Evolutionary conservation across 2,888 invertebrate species (phyloP), one percentile per base, ranked within the genome.

Genomic region (Camponotus fellah): DNA sequence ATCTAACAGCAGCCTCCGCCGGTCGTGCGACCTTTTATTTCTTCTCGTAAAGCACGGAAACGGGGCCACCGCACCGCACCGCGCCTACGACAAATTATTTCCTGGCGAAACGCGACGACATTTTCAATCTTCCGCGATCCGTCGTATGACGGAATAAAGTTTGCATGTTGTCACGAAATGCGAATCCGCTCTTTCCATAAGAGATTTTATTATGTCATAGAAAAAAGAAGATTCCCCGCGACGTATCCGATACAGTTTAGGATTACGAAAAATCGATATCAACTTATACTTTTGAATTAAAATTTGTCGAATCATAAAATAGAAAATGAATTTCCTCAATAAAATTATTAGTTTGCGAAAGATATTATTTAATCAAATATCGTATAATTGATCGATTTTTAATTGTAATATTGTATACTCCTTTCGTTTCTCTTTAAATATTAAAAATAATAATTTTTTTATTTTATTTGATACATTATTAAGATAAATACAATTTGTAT

Each of bases 101-200:
- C 72, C 46, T 71, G 71, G 60, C 60, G 79, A 71, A 79, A 79
- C 72, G 60, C 79, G 60, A 79, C 60, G 71, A 79, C 71, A 71
- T 79, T 79, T 79, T 60, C 72, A 79, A 79, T 79, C 53, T 34
- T 53, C 46, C 71, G 71, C 79, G 34, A 58, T 79, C 46, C n/a
- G 46, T 53, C 66, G 66, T 21, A 34, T 21, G 71, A 60, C 46
- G 46, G 60, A 60, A 72, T 79, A 71, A 79, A 79, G 60, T 79
- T 79, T 62, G 72, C 79, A 71, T 62, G 79, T 71, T 72, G 60
- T 79, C 71, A 58, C 71, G 79, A 60, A 79, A 65, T n/a, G 17
- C 40, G 12, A 58, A 46, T 37, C 60, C 34, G 53, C 46, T 46
- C 46, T 43, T 71, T 34, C n/a, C 26, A 56, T 40, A 56, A 76